Evolutionary conservation across 2,797 vertebrate species (phyloP).

Genomic region (Sebastiscus albofasciatus): DNA sequence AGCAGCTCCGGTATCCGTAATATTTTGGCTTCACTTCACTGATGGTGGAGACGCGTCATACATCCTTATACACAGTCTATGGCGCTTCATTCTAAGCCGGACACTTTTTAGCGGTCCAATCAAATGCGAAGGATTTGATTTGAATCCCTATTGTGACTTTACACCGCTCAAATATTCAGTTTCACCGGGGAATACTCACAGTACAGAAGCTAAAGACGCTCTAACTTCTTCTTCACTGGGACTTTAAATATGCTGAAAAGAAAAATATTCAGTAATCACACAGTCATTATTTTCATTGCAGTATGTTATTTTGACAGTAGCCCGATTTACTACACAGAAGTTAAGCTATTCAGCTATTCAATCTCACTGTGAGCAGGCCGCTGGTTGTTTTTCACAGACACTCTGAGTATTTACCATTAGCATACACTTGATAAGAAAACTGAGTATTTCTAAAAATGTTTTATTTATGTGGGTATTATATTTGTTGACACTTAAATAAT

Average conservation of each 20-base stretch:
- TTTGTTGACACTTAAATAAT: slow-evolving; percentile 6
- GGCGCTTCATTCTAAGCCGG: too few relatives aligned
- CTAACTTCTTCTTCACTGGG: too few relatives aligned
- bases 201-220: too few relatives aligned
- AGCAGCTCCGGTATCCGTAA: too few relatives aligned
- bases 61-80: too few relatives aligned
- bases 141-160: too few relatives aligned
- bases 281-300: slow-evolving; percentile 9
- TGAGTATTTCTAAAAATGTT: not conserved
- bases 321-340: not conserved
- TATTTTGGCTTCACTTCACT: too few relatives aligned
- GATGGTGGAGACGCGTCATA: too few relatives aligned
- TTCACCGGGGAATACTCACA: too few relatives aligned
- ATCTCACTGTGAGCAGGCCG: not conserved
- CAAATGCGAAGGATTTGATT: too few relatives aligned
- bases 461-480: slow-evolving; percentile 8
- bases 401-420: slow-evolving; percentile 14
- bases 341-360: slow-evolving; percentile 8
- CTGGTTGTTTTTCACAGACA: slow-evolving; percentile 8
- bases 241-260: not conserved
- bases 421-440: slow-evolving; percentile 11
- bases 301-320: slow-evolving; percentile 2
- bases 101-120: too few relatives aligned
- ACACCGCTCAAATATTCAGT: too few relatives aligned
- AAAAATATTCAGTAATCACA: slow-evolving; percentile 1